A percentile compares a stretch with the other conserved stretches of the same genome.
phyloP scores from a whole-genome alignment of 1,140 invertebrate species.

The Pogonomyrmex californicus region DNA sequence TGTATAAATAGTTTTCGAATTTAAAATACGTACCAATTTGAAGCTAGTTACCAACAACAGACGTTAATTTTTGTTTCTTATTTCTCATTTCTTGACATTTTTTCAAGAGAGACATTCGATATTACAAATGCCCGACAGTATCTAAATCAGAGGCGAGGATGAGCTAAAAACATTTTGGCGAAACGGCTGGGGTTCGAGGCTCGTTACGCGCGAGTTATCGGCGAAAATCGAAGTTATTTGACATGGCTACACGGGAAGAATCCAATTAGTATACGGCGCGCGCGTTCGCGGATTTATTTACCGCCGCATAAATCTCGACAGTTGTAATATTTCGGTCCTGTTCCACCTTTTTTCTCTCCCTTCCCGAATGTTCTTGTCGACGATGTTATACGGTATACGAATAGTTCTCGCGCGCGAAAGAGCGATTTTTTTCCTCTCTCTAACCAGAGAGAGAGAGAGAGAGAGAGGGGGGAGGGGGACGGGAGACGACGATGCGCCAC shows the following conservation, averaged over 20 bases:
- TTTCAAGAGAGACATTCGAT: not conserved
- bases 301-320: constrained; percentile 70
- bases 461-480: not conserved
- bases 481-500: constrained; percentile 66
- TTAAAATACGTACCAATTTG: not conserved
- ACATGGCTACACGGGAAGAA: constrained; percentile 52
- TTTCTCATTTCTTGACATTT: not conserved
- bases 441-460: not conserved
- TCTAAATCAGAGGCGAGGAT: constrained; percentile 35
- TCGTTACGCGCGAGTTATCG: constrained; percentile 64
- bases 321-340: constrained; percentile 71
- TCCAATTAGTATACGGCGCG: constrained; percentile 68
- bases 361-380: constrained; percentile 59
- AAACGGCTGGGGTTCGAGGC: constrained; percentile 1
- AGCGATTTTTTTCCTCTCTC: constrained; percentile 31
- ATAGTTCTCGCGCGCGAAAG: constrained; percentile 46
- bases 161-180: constrained; percentile 50
- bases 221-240: constrained; percentile 57
- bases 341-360: not conserved
- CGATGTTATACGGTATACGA: constrained; percentile 57
- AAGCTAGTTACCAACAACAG: not conserved
- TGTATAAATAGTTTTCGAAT: not conserved
- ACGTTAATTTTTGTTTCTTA: constrained; percentile 10
- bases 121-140: constrained; percentile 1
- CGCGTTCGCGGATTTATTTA: constrained; percentile 68